A percentile compares a stretch with the other conserved stretches of the same genome.
Evolutionary conservation across 2,113 vertebrate genomes (phyloP).

Genomic region (Phalacrocorax pelagicus): DNA sequence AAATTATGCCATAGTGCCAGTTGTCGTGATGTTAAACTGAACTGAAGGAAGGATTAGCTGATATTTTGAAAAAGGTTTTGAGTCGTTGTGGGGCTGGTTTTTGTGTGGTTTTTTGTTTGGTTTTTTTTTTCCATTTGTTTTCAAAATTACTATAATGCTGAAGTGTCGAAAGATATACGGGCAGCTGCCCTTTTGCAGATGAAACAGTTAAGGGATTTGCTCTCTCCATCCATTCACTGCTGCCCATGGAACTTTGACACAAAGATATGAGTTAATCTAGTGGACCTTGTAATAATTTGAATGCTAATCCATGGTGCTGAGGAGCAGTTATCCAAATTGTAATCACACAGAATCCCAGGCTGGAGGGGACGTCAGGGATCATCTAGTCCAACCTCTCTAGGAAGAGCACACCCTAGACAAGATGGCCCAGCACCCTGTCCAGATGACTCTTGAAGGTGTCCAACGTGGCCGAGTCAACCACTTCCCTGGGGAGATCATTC

Average conservation of each 20-base stretch:
- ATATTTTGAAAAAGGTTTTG: not conserved
- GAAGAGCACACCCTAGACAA: no score
- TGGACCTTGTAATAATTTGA: not conserved
- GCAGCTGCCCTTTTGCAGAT: not conserved
- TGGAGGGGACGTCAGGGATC: no score
- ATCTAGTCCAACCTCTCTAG: no score
- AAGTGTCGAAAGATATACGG: not conserved
- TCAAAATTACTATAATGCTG: not conserved
- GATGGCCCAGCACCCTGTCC: no score
- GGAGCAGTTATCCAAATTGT: not conserved
- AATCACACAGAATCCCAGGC: not conserved
- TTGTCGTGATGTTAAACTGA: not conserved
- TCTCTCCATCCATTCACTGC: not conserved
- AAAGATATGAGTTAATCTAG: not conserved
- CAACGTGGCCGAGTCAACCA: no score
- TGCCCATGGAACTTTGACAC: not conserved
- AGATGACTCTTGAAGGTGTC: no score
- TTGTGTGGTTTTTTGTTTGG: no score
- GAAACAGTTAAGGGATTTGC: not conserved
- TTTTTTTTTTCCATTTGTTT: not conserved
- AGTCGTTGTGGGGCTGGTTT: not conserved
- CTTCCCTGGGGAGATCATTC: no score
- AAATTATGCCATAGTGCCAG: not conserved
- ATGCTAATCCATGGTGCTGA: not conserved
- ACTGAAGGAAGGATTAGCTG: not conserved